phyloP scores from a whole-genome alignment of 2,888 invertebrate species.

The Watsonalla cultraria region DNA sequence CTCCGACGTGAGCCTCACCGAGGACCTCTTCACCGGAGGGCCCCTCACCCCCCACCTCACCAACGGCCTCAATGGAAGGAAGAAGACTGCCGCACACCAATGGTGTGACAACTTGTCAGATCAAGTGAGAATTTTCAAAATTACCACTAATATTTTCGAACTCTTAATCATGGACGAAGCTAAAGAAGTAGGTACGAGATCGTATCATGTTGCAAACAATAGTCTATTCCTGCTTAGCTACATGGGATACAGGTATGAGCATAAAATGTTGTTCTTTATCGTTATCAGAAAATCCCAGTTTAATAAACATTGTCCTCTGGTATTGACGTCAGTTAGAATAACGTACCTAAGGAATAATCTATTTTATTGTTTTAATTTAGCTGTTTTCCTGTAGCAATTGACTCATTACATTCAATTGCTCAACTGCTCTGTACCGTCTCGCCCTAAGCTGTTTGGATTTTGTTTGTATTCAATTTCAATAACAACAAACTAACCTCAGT shows the following conservation, averaged over 20 bases:
- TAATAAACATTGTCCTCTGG: background rate
- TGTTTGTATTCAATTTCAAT: background rate
- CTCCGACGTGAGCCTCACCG: slow-evolving; percentile 62
- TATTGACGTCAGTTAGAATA: background rate
- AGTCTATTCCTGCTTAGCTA: no score
- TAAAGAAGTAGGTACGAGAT: no score
- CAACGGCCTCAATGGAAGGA: slow-evolving; percentile 74
- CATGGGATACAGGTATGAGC: no score
- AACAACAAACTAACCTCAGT: background rate
- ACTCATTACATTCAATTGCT: slow-evolving; percentile 7
- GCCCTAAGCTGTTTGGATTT: background rate
- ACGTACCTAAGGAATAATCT: background rate
- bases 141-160: background rate
- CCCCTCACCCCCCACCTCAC: slow-evolving; percentile 68
- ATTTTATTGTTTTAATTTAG: background rate
- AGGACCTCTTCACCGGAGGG: slow-evolving; percentile 69
- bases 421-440: background rate
- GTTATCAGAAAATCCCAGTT: background rate
- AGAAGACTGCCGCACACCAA: slow-evolving; percentile 76
- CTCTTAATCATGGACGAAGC: background rate
- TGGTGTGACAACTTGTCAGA: slow-evolving; percentile 80
- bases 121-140: slow-evolving; percentile 69
- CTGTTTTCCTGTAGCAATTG: slow-evolving; percentile 20
- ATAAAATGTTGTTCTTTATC: background rate
- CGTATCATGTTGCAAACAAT: no score